Evolutionary conservation across 2,888 invertebrate genomes (phyloP).

Genomic region (Stenodema calcarata): DNA sequence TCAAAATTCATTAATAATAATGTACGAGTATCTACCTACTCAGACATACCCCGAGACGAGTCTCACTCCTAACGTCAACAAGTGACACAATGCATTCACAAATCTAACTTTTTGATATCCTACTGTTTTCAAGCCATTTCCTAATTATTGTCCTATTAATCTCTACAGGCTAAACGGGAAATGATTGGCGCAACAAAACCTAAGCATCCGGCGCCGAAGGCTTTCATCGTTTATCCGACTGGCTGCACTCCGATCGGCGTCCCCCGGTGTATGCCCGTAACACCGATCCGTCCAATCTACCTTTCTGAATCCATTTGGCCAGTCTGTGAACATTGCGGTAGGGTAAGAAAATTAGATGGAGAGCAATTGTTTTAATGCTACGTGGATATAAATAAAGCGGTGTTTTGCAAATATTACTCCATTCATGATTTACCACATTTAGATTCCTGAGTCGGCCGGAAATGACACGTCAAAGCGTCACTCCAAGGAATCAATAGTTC

Average conservation of each 20-base stretch:
- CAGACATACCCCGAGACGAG: too few species aligned
- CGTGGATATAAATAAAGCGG: neutral
- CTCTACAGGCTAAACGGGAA: neutral
- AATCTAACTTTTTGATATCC: too few species aligned
- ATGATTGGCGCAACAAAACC: neutral
- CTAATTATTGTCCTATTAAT: neutral
- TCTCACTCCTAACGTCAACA: too few species aligned
- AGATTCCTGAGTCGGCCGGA: neutral
- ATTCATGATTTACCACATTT: neutral
- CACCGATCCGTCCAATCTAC: neutral
- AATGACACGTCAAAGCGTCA: neutral
- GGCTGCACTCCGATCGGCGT: neutral
- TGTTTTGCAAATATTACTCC: neutral
- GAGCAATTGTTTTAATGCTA: neutral
- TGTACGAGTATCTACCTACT: too few species aligned
- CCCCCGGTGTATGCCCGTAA: neutral
- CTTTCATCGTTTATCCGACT: neutral
- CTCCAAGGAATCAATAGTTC: neutral
- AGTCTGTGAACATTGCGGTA: neutral
- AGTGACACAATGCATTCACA: too few species aligned
- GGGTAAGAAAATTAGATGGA: neutral
- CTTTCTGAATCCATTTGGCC: slow-evolving; percentile 2
- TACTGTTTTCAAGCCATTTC: too few species aligned
- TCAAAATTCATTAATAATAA: too few species aligned
- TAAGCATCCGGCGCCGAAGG: neutral